Evolutionary conservation across 2,113 vertebrate species (phyloP).

Genomic region (Macquaria australasica): DNA sequence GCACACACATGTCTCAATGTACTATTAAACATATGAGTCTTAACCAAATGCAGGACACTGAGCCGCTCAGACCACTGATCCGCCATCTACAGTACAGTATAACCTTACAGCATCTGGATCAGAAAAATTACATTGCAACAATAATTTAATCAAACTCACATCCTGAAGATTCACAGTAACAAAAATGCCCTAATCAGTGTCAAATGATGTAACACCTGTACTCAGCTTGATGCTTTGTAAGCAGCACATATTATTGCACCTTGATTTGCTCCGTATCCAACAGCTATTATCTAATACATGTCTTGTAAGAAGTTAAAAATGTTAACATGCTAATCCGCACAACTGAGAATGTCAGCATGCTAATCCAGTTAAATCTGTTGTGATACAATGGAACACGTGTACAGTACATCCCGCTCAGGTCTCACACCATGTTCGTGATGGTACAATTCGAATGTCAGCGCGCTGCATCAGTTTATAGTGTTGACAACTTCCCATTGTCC

Average conservation of each 20-base stretch:
- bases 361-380: constrained; percentile 71
- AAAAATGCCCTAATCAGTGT: not conserved
- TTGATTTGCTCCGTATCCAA: not conserved
- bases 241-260: not conserved
- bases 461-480: constrained; percentile 4
- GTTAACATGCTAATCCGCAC: constrained; percentile 61
- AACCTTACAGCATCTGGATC: not conserved
- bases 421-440: constrained; percentile 46
- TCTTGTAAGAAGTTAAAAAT: constrained; percentile 52
- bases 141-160: not conserved
- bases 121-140: not conserved
- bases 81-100: not conserved
- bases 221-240: not conserved
- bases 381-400: constrained; percentile 55
- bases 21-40: not conserved
- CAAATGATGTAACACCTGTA: not conserved
- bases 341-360: constrained; percentile 54
- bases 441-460: constrained; percentile 3
- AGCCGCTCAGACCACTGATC: not conserved
- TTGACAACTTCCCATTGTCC: constrained; percentile 41
- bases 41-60: constrained; percentile 1
- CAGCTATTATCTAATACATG: constrained; percentile 11
- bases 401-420: constrained; percentile 58
- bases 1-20: constrained; percentile 11
- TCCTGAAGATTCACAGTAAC: not conserved